phyloP scores from a whole-genome alignment of 2,797 vertebrate species.

The Scolopax rusticola region DNA sequence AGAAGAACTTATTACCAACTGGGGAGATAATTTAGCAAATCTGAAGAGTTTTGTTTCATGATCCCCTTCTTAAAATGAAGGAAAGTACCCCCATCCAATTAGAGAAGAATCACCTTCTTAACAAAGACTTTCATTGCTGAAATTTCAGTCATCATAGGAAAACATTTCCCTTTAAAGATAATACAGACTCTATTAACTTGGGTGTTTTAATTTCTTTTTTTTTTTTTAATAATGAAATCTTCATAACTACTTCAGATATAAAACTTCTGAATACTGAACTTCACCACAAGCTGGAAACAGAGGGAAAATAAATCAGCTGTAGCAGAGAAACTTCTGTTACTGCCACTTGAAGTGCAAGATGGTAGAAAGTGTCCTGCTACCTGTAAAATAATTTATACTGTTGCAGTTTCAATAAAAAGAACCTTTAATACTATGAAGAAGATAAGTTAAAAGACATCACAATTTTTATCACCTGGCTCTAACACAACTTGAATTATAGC shows the following conservation, averaged over 20 bases:
- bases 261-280: neutral
- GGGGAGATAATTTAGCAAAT: neutral
- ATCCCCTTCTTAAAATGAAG: neutral
- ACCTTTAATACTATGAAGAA: neutral
- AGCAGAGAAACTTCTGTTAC: neutral
- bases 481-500: neutral
- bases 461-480: neutral
- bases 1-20: neutral
- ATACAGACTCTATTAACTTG: neutral
- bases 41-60: neutral
- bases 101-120: neutral
- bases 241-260: neutral
- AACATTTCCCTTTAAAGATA: neutral
- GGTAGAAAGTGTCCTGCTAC: neutral
- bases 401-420: neutral
- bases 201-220: neutral
- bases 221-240: neutral
- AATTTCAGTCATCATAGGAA: neutral
- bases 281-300: neutral
- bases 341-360: neutral
- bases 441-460: neutral
- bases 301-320: neutral
- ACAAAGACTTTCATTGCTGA: neutral
- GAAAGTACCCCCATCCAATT: neutral
- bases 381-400: conserved; percentile 9